A percentile compares a stretch with the other conserved stretches of the same genome.
These are phyloP conservation scores for Sebastes dallii DNA, from an alignment of 2,797 vertebrate genomes.

Conservation along the genomic window DNA sequence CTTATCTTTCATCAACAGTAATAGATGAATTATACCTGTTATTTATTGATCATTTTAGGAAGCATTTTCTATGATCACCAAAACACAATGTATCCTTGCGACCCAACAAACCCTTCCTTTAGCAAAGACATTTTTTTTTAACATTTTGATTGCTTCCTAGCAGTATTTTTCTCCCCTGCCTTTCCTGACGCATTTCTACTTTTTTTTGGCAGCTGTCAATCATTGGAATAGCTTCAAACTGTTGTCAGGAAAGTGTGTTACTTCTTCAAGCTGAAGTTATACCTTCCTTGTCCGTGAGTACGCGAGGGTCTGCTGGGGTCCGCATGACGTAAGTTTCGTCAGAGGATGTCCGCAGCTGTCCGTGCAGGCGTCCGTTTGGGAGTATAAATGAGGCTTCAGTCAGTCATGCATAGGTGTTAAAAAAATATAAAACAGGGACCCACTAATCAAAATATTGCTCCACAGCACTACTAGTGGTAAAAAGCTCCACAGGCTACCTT, in stretches of 20 bases:
- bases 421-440: not conserved
- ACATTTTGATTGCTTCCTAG: not conserved
- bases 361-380: no score
- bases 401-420: not conserved
- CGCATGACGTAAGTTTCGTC: no score
- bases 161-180: not conserved
- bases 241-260: not conserved
- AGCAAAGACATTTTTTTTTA: not conserved
- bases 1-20: slow-evolving; percentile 10
- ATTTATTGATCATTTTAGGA: not conserved
- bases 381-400: not conserved
- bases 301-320: no score
- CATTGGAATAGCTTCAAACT: not conserved
- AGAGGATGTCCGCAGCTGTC: no score
- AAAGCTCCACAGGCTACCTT: not conserved
- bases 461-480: no score
- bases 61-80: not conserved
- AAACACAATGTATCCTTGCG: not conserved
- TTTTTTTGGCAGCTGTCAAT: not conserved
- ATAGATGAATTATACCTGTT: not conserved
- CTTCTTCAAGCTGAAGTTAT: no score
- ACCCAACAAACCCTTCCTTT: not conserved
- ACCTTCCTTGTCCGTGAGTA: not conserved
- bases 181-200: not conserved
- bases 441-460: not conserved